Conservation (phyloP, 2,797 vertebrate genomes). For the Enteromius thamalakanensis region DNA sequence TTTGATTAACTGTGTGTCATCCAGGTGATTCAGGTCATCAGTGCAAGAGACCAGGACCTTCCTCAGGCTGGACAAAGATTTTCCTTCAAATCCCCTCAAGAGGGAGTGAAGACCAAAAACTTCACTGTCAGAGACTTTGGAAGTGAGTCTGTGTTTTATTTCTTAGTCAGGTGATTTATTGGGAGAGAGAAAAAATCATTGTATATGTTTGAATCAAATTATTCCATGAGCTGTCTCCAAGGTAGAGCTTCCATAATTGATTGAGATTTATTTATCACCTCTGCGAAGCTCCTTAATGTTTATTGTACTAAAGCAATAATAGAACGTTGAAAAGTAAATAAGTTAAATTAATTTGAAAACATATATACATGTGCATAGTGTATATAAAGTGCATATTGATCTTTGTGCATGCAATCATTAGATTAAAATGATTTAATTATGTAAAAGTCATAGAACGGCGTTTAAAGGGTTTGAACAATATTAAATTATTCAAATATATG, state of each 20-base stretch:
- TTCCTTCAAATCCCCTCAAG: constrained; percentile 87
- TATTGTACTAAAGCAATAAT: too few species aligned
- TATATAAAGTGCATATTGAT: too few species aligned
- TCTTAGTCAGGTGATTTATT: neutral
- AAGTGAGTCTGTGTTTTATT: constrained; percentile 79
- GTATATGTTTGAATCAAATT: too few species aligned
- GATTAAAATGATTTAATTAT: neutral
- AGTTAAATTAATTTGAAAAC: too few species aligned
- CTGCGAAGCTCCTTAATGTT: too few species aligned
- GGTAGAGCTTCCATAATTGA: too few species aligned
- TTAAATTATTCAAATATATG: too few species aligned
- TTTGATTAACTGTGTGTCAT: constrained; percentile 33
- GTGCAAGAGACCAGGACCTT: constrained; percentile 90
- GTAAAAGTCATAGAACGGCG: neutral
- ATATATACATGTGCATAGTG: too few species aligned
- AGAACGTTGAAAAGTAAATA: too few species aligned
- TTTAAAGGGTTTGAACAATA: neutral
- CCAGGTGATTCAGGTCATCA: constrained; percentile 91
- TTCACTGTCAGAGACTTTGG: constrained; percentile 96
- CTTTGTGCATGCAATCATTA: neutral
- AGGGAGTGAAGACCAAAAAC: constrained; percentile 88
- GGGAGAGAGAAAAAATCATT: neutral
- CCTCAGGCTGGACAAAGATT: constrained; percentile 89
- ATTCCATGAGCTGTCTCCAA: too few species aligned
- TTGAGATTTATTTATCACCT: too few species aligned